Base-by-base conservation (phyloP, 1,140 invertebrate genomes). In the Bombus balteatus region DNA sequence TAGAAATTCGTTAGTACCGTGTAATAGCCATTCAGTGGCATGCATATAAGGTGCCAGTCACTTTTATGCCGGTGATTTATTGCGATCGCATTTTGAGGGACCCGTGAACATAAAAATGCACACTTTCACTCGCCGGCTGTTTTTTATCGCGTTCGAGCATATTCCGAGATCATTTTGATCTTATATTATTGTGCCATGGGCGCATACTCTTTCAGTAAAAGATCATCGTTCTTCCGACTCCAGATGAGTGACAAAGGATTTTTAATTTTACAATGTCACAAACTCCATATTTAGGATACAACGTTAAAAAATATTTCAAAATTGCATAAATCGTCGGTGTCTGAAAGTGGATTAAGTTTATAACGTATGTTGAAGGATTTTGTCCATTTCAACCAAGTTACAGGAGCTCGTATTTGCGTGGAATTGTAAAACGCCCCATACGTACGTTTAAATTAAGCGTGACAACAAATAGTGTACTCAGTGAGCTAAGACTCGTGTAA, bases 61-160 rank as follows among this genome's bases (percentile, higher is more conserved):
- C 73, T 76, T 43, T 71, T 76, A 22, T 28, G 12, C 9, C 37
- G 5, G 28, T 71, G 74, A 83, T 83, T 83, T 78, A 78, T 71
- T 57, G 1, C 47, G 34, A 22, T 25, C 39, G 28, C 37, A 78
- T 70, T 71, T 47, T 59, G 47, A 53, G 32, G 75, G 34, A 43
- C 8, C 1, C 32, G 82, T 3, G 74, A 70, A 71, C 28, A 22
- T 4, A 34, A 83, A 76, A 66, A 28, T n/a, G 3, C 32, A 1
- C 6, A 37, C 68, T 84, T 84, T 80, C 83, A 59, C 83, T 71
- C 5, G 10, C 4, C 10, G 9, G 0, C 3, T 53, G 3, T 39
- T 72, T 72, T 28, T 57, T 34, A 9, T 12, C 4, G 1, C 25
- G 10, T 4, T 43, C 39, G 4, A 37, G 62, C 32, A 22, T 13